Evolutionary conservation across 2,888 invertebrate genomes (phyloP), one percentile per base, ranked within the genome.

Genomic region (Scaptomyza cyrtandrae): DNA sequence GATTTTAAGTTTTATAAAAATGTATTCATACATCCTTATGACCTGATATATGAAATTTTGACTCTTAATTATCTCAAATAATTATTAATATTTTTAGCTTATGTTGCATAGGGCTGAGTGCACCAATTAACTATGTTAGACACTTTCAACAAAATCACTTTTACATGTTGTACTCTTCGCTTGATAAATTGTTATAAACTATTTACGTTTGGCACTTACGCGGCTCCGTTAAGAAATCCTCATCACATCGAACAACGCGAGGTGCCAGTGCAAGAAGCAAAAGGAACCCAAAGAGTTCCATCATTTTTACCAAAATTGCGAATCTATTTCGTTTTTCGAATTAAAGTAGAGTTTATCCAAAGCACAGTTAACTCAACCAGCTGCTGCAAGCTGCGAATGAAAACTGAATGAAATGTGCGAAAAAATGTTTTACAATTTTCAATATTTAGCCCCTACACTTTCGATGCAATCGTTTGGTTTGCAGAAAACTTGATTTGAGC

Each of bases 121-220:
- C 2, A 6, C 2, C n/a, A n/a, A 37, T n/a, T n/a, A n/a, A 3
- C 2, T n/a, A 14, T 13, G 33, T 19, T 13, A 13, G 13, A 11
- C 6, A 49, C 16, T 9, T 24, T 24, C 24, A 24, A 24, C 3
- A 2, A 7, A 5, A 29, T 0, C 7, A 29, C 14, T 11, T 14
- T n/a, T 3, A 11, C 1, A 6, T 11, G 0, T 24, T 37, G 3
- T 35, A 37, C 10, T n/a, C 7, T 24, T n/a, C n/a, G n/a, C n/a
- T n/a, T n/a, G n/a, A n/a, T n/a, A n/a, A n/a, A n/a, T n/a, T n/a
- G n/a, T n/a, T 9, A 39, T 24, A 16, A 31, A 44, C 46, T 53
- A 19, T 53, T 13, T 65, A 58, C 67, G 64, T 53, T 62, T 64
- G 37, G 59, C 60, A 94, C 78, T 90, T 90, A 90, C 90, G 90